phyloP scores from a whole-genome alignment of 92 coral and sea anemone species.

The Heliopora coerulea region DNA sequence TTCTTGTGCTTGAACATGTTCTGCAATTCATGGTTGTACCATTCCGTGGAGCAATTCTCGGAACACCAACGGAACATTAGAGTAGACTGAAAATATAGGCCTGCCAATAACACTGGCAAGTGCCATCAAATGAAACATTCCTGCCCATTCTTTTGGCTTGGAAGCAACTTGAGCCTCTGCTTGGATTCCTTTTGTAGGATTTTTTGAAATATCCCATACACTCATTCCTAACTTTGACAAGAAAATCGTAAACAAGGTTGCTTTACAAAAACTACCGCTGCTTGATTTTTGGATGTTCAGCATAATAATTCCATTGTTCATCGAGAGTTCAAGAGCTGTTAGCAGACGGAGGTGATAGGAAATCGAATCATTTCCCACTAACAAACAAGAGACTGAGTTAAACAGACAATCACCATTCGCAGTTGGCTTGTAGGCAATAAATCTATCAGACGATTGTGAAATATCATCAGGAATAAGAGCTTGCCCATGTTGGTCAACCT shows the following conservation, averaged over 20 bases:
- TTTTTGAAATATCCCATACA: background rate
- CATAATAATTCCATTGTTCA: background rate
- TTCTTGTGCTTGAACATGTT: background rate
- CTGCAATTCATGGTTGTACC: conserved; percentile 2
- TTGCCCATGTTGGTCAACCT: conserved; percentile 29
- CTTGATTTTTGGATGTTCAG: conserved; percentile 1
- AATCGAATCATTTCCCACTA: conserved; percentile 32
- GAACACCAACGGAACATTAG: background rate
- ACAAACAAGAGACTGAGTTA: conserved; percentile 29
- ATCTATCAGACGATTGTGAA: background rate
- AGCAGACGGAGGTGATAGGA: conserved; percentile 17
- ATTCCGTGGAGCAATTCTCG: conserved; percentile 25
- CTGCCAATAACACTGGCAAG: conserved; percentile 24
- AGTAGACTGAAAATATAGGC: conserved; percentile 31
- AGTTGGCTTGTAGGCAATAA: conserved; percentile 19
- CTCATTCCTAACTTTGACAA: background rate
- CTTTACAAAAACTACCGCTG: background rate
- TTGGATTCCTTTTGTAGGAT: background rate
- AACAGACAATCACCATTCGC: conserved; percentile 37
- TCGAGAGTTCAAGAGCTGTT: background rate
- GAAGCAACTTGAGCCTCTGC: conserved; percentile 10
- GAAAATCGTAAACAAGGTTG: background rate
- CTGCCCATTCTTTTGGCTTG: conserved; percentile 9
- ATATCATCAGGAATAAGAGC: conserved; percentile 36
- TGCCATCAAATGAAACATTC: conserved; percentile 35